These are phyloP conservation scores for Dendrophyllia cribrosa DNA, from an alignment of 64 coral and sea anemone genomes.

Conservation along the genomic window DNA sequence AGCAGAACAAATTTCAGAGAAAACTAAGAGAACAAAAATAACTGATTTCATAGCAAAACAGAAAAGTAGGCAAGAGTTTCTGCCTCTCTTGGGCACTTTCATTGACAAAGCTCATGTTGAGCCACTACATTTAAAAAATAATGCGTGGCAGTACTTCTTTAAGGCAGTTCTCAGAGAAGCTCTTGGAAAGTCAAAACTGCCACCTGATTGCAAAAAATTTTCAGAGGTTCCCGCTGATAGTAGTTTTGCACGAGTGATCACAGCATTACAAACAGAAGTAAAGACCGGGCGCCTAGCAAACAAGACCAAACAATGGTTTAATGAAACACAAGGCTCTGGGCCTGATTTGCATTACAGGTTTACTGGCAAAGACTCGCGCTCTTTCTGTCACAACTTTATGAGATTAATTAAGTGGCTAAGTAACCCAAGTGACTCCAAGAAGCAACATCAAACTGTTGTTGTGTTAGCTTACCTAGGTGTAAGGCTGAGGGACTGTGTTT, in stretches of 20 bases:
- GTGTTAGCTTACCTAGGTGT: constrained; percentile 42
- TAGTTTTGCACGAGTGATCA: not conserved
- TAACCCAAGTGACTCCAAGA: constrained; percentile 31
- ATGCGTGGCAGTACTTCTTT: constrained; percentile 34
- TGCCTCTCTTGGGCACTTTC: constrained; percentile 50
- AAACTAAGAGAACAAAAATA: constrained; percentile 54
- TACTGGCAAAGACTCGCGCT: constrained; percentile 40
- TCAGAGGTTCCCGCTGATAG: constrained; percentile 28
- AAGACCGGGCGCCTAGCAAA: constrained; percentile 21
- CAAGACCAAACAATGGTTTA: constrained; percentile 33
- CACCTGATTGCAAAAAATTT: not conserved
- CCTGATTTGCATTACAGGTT: constrained; percentile 40
- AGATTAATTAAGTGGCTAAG: constrained; percentile 43
- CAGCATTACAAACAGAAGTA: constrained; percentile 19
- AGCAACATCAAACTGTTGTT: constrained; percentile 39
- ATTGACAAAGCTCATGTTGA: constrained; percentile 75
- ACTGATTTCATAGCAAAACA: constrained; percentile 55
- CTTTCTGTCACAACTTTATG: constrained; percentile 61
- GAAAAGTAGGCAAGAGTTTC: constrained; percentile 79
- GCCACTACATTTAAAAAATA: constrained; percentile 73
- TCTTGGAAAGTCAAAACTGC: not conserved
- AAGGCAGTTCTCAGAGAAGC: constrained; percentile 32
- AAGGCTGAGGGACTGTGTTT: constrained; percentile 69
- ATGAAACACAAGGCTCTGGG: constrained; percentile 16
- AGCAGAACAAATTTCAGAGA: constrained; percentile 33